Base-by-base conservation (phyloP, 2,888 invertebrate species). In the Ochropacha duplaris region DNA sequence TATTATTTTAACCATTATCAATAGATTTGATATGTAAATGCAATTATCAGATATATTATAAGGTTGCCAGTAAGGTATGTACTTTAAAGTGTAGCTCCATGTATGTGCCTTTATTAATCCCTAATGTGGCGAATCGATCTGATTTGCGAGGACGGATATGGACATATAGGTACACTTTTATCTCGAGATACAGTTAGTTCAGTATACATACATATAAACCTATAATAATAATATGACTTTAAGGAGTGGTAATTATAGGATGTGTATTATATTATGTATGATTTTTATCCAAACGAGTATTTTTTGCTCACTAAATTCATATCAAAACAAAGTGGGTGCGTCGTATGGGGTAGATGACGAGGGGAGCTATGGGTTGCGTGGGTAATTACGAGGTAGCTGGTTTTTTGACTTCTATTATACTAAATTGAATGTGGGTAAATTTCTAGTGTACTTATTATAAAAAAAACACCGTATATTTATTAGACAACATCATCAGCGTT, bases 331-430 rank as follows among this genome's bases (percentile, higher is more conserved):
- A 76, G 72, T 77, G 76, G 81, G 83, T 70, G 78, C 77, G 79
- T 74, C 73, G 71, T 75, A 70, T 72, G 69, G 74, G 69, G 69
- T 68, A 66, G 66, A 64, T 62, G 71, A 68, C 64, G 62, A 70
- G 74, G 80, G 76, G 81, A 79, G 73, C 70, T 64, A 66, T 61
- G 62, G 65, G 56, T 79, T 71, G 78, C 75, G 77, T 66, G 74
- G 51, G 76, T 82, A 86, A 83, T 87, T 85, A 85, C 76, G 66
- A 77, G 79, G 78, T 76, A 77, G 78, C 70, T 72, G 71, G 64
- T 76, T 81, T 78, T 85, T 85, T 83, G 76, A 83, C 84, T 87
- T 71, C 72, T 71, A 79, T 82, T 79, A 76, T 81, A 70, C 62
- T 68, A 69, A 70, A 78, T 79, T 72, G 62, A 66, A 69, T 65